Evolutionary conservation across 2,797 vertebrate species (phyloP), one percentile per base, ranked within the genome.

Genomic region (Tragelaphus oryx): DNA sequence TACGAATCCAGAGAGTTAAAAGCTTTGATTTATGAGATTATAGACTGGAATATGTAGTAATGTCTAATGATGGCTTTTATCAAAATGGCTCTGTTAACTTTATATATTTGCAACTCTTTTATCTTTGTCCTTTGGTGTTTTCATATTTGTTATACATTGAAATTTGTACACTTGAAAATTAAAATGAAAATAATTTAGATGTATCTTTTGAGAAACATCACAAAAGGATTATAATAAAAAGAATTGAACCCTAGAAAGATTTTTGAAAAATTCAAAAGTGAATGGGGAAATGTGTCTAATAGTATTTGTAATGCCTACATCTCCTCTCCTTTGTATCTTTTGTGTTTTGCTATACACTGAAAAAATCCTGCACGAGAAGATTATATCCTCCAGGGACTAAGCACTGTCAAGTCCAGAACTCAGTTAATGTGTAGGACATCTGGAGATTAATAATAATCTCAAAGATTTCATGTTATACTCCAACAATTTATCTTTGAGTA

Each of bases 1-100:
- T 99, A 99, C 3, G 99, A 99, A 97, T 99, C 99, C 2, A 99
- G 99, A 54, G 98, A 99, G 33, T 97, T 99, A 94, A 99, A 99
- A 98, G 99, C 99, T 0, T 98, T 99, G 85, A 99, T 99, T 98
- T 99, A 99, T 92, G 99, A 99, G 94, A 99, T 99, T 96, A 99
- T 98, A 44, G 99, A 99, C 44, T 99, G 99, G 99, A 99, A 99
- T 98, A 99, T 99, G 99, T 99, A 99, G 96, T 99, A 99, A 97
- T 99, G 99, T 74, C 82, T 99, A 99, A 95, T 99, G 99, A 97
- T 99, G 99, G 95, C 99, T 99, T 97, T 98, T 99, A 83, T 99
- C 99, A 26, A 99, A 99, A 62, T 75, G 28, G 81, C 6, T 62
- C 18, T 86, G 33, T 75, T 87, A 74, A 59, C 52, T 90, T 24